Conservation (phyloP, 1,140 invertebrate species). For the Luehdorfia chinensis region DNA sequence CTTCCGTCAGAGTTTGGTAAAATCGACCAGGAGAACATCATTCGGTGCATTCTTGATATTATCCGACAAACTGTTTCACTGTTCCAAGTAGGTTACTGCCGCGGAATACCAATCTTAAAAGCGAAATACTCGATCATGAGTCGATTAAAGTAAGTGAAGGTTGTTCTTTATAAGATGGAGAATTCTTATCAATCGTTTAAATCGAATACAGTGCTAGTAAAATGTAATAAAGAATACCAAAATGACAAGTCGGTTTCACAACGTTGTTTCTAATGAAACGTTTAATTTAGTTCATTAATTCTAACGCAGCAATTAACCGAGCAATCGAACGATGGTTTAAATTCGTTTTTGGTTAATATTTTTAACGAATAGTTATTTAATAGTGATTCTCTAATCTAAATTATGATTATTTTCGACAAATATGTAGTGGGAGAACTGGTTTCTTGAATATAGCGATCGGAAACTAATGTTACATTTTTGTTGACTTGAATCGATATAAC, state of each 20-base stretch:
- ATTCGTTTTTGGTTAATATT: slow-evolving; percentile 9
- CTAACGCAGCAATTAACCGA: background rate
- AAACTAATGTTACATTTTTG: background rate
- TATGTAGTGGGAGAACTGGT: slow-evolving; percentile 3
- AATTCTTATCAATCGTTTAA: no score
- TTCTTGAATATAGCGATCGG: background rate
- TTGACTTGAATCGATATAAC: slow-evolving; percentile 8
- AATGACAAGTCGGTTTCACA: slow-evolving; percentile 1
- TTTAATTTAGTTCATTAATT: slow-evolving; percentile 11
- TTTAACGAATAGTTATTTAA: slow-evolving; percentile 16
- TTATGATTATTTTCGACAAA: slow-evolving; percentile 7
- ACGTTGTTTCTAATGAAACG: slow-evolving; percentile 10
- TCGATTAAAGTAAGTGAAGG: no score
- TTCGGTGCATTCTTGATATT: no score
- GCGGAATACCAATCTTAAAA: no score
- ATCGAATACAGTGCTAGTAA: no score
- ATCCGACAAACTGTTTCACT: no score
- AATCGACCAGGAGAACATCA: no score
- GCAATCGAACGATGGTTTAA: background rate
- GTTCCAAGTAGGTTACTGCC: no score
- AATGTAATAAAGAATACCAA: no score
- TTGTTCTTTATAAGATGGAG: no score
- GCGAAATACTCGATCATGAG: no score
- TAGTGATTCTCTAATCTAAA: slow-evolving; percentile 13
- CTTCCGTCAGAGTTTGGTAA: no score